A percentile compares a stretch with the other conserved stretches of the same genome.
Evolutionary conservation across 2,113 vertebrate genomes (phyloP).

Genomic region (Cephalophus harveyi): DNA sequence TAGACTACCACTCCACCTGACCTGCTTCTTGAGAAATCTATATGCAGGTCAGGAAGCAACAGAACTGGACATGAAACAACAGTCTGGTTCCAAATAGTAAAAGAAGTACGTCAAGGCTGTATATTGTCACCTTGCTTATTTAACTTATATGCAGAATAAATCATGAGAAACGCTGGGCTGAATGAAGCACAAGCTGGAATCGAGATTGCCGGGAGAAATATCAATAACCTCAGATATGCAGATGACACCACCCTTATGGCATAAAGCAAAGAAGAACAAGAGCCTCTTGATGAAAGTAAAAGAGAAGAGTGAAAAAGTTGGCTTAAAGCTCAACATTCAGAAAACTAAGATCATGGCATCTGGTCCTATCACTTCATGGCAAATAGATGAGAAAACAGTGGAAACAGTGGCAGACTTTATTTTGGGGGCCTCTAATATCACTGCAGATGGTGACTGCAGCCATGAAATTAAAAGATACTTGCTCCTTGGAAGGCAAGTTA

Average conservation of each 20-base stretch:
- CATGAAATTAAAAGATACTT: not conserved
- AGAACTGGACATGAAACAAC: not conserved
- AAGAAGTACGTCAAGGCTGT: not conserved
- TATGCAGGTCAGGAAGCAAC: not conserved
- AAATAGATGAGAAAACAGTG: not conserved
- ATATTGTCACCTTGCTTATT: not conserved
- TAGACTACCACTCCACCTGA: not conserved
- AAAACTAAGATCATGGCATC: not conserved
- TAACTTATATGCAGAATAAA: not conserved
- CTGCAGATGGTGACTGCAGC: not conserved
- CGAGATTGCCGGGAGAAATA: not conserved
- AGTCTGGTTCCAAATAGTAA: not conserved
- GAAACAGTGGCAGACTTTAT: not conserved
- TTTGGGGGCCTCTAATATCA: not conserved
- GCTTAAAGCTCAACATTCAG: not conserved
- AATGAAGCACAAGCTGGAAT: not conserved
- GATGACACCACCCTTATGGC: not conserved
- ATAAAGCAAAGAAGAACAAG: too few relatives aligned
- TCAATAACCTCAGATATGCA: not conserved
- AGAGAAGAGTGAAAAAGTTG: not conserved
- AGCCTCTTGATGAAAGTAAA: too few relatives aligned
- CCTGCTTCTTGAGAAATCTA: not conserved
- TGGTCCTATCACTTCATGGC: not conserved
- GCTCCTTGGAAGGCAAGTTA: too few relatives aligned
- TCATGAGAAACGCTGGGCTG: not conserved